Percentiles rank a stretch among this genome's conserved stretches.
Conservation (phyloP, 2,888 invertebrate genomes). For the Sicus ferrugineus region DNA sequence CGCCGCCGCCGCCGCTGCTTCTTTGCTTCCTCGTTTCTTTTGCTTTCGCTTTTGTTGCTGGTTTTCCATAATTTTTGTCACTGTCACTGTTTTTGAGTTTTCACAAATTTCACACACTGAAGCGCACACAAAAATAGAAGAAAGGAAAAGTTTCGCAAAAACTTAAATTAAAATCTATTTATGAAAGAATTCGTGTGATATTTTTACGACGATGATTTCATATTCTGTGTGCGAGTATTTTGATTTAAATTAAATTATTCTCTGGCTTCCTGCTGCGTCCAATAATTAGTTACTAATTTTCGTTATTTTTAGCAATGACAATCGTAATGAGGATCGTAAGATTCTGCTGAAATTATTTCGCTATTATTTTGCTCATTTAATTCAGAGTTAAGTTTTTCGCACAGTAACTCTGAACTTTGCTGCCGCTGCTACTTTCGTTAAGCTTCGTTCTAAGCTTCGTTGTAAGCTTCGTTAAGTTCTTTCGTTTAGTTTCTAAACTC, state of each 20-base stretch:
- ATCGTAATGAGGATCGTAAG: no score
- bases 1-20: constrained; percentile 22
- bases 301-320: not conserved
- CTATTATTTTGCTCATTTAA: constrained; percentile 6
- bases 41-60: constrained; percentile 36
- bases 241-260: not conserved
- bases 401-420: no score
- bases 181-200: constrained; percentile 23
- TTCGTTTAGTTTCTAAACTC: not conserved
- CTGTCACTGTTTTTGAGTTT: constrained; percentile 5
- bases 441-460: accelerated
- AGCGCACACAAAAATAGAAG: constrained; percentile 16
- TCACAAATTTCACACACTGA: constrained; percentile 11
- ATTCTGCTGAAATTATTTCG: no score
- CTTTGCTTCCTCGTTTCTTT: constrained; percentile 41
- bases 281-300: not conserved
- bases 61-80: constrained; percentile 32
- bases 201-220: constrained; percentile 31
- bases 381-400: no score
- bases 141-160: not conserved
- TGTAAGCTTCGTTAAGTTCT: no score
- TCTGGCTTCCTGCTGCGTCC: constrained; percentile 31
- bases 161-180: constrained; percentile 13
- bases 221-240: constrained; percentile 7
- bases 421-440: not conserved